phyloP scores from a whole-genome alignment of 2,888 invertebrate genomes.

The Orthosia gothica region DNA sequence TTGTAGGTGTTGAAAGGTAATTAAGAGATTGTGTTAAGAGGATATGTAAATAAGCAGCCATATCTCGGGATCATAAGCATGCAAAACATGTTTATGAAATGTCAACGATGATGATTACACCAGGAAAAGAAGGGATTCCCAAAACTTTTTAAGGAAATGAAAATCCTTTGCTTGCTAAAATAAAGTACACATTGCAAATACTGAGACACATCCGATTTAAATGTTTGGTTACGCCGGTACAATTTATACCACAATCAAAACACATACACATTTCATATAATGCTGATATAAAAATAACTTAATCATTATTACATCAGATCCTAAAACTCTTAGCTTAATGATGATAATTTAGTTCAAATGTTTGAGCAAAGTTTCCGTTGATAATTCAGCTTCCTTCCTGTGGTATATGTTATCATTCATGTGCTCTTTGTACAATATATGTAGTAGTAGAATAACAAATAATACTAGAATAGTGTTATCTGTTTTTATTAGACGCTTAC shows the following conservation, averaged over 20 bases:
- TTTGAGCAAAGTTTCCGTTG: slow-evolving; percentile 82
- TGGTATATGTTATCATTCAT: slow-evolving; percentile 67
- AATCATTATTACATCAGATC: slow-evolving; percentile 48
- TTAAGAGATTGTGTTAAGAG: neutral
- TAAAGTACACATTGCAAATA: too few relatives aligned
- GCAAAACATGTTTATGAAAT: neutral
- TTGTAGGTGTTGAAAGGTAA: neutral
- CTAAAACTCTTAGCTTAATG: slow-evolving; percentile 58
- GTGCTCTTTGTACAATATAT: slow-evolving; percentile 39
- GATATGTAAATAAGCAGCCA: neutral
- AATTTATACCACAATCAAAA: neutral
- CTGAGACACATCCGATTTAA: too few relatives aligned
- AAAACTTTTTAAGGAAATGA: neutral
- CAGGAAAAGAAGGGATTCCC: neutral
- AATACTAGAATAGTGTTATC: slow-evolving; percentile 32
- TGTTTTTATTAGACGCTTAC: slow-evolving; percentile 49
- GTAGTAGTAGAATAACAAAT: slow-evolving; percentile 35
- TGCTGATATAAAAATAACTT: slow-evolving; percentile 14
- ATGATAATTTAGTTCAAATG: slow-evolving; percentile 64
- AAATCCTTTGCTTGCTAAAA: too few relatives aligned
- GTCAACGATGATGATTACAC: neutral
- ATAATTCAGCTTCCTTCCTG: slow-evolving; percentile 86
- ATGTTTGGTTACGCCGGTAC: too few relatives aligned
- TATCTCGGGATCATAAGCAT: too few relatives aligned
- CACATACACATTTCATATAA: slow-evolving; percentile 1